phyloP scores from a whole-genome alignment of 2,797 vertebrate genomes.

The Crenichthys baileyi region DNA sequence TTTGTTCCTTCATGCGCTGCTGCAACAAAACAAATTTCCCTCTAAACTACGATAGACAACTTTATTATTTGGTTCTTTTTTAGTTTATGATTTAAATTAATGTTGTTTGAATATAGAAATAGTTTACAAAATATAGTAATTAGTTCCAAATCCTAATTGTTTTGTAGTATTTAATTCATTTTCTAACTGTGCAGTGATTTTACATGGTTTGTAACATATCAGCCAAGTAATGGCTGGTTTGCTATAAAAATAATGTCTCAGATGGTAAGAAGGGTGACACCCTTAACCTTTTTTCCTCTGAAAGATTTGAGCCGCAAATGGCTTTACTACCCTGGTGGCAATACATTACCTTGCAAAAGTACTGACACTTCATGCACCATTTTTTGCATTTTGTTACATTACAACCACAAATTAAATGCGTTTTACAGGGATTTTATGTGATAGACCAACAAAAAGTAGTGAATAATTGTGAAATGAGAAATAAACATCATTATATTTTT shows the following conservation, averaged over 20 bases:
- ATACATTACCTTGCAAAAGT: neutral
- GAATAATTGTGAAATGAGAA: neutral
- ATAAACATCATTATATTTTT: neutral
- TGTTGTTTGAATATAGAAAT: neutral
- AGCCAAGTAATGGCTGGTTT: neutral
- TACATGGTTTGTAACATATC: neutral
- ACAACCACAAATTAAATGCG: neutral
- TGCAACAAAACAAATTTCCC: neutral
- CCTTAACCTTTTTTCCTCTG: neutral
- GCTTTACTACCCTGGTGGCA: neutral
- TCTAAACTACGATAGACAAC: neutral
- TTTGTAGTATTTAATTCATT: neutral
- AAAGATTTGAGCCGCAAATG: neutral
- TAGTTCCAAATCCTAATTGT: neutral
- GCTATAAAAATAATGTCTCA: neutral
- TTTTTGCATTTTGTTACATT: too few species aligned
- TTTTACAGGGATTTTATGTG: neutral
- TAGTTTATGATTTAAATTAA: neutral
- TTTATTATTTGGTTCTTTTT: neutral
- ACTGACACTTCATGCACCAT: too few species aligned
- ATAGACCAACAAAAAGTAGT: neutral
- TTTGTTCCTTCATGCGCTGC: neutral
- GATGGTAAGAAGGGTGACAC: neutral
- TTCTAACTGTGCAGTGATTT: neutral
- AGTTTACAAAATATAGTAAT: neutral